A percentile compares a stretch with the other conserved stretches of the same genome.
Evolutionary conservation across 2,113 vertebrate species (phyloP).

Genomic region (Echinops telfairi): DNA sequence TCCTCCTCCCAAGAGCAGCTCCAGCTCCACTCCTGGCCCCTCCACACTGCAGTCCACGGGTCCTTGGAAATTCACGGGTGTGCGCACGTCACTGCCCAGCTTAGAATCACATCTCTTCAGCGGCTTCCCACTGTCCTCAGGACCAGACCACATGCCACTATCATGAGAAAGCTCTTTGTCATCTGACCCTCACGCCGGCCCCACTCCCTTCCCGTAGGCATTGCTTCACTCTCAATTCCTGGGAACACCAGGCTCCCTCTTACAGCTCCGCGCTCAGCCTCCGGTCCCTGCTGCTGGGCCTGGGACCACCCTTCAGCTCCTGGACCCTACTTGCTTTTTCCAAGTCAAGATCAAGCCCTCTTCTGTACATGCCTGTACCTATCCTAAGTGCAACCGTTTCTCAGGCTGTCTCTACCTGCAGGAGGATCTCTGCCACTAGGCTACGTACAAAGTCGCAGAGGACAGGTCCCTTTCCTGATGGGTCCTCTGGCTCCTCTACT

Average conservation of each 20-base stretch:
- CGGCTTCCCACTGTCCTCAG: neutral
- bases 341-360: neutral
- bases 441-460: neutral
- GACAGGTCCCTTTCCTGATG: neutral
- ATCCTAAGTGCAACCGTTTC: neutral
- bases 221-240: neutral
- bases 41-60: no score
- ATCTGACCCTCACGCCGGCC: no score
- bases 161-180: no score
- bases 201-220: no score
- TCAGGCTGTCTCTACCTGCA: neutral
- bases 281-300: no score
- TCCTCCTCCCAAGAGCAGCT: neutral
- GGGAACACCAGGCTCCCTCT: neutral
- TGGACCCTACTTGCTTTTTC: neutral
- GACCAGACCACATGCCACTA: neutral
- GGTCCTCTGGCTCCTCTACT: neutral
- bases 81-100: neutral
- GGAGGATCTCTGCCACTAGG: neutral
- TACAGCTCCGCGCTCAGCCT: neutral
- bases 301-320: neutral
- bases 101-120: neutral
- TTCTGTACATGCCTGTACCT: neutral
- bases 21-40: neutral
- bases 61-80: neutral